These are phyloP conservation scores for Stenchaetothrips biformis DNA, from an alignment of 2,888 invertebrate genomes.

Conservation along the genomic window DNA sequence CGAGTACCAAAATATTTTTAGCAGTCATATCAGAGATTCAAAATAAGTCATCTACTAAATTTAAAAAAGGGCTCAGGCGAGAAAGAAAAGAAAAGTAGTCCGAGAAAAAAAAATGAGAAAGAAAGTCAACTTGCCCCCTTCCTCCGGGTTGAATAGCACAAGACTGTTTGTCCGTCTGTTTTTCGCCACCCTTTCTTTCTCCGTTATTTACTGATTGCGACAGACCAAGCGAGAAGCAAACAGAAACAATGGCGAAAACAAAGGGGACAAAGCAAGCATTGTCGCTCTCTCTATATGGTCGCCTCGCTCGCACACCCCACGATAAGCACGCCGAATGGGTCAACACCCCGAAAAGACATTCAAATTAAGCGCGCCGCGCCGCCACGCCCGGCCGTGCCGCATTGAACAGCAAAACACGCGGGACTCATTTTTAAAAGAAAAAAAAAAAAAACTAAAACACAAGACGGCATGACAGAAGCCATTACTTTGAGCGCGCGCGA, in stretches of 20 bases:
- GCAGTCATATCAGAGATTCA: no score
- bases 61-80: no score
- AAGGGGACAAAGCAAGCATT: not conserved
- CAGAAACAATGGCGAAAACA: constrained; percentile 13
- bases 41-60: no score
- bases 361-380: not conserved
- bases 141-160: not conserved
- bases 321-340: not conserved
- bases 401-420: not conserved
- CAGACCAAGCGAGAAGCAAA: constrained; percentile 7
- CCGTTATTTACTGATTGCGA: constrained; percentile 10
- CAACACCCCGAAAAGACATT: no score
- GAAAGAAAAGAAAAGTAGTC: no score
- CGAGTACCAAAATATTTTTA: no score
- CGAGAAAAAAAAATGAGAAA: no score
- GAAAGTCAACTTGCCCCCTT: not conserved
- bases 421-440: no score
- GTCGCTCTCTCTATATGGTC: not conserved
- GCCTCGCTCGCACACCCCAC: not conserved
- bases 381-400: not conserved
- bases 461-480: no score
- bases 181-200: not conserved
- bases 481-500: no score
- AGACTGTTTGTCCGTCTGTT: not conserved
- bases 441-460: no score